Percentiles rank a stretch among this genome's conserved stretches.
phyloP scores from a whole-genome alignment of 1,140 invertebrate genomes.

The Drosophila orena region DNA sequence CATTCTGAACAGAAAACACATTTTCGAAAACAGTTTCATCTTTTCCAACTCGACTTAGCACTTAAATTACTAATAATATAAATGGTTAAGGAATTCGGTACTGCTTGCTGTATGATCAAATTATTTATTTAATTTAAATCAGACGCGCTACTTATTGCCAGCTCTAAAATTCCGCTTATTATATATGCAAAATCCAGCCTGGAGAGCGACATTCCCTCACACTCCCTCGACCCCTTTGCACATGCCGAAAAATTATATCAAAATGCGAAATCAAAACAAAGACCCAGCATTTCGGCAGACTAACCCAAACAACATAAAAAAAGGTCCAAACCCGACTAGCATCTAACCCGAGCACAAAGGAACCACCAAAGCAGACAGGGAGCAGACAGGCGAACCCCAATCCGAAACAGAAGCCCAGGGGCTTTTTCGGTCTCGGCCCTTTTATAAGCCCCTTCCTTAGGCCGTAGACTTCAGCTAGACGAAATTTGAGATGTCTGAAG shows the following conservation, averaged over 20 bases:
- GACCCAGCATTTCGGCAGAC: constrained; percentile 36
- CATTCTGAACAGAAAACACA: no score
- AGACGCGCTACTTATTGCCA: not conserved
- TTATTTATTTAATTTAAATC: not conserved
- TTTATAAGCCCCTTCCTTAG: constrained; percentile 9
- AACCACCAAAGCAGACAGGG: constrained; percentile 53
- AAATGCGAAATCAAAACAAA: constrained; percentile 74
- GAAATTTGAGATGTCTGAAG: constrained; percentile 41
- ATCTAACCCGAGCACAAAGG: constrained; percentile 53
- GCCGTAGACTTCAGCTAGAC: constrained; percentile 32
- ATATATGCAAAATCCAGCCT: constrained; percentile 3
- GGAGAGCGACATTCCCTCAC: not conserved
- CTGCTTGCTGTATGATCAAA: not conserved
- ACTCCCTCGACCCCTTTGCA: not conserved
- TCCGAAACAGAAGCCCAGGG: constrained; percentile 19
- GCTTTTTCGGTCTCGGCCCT: constrained; percentile 21
- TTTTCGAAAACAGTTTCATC: no score
- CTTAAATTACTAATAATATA: no score
- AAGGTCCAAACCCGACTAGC: constrained; percentile 69
- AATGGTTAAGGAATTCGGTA: not conserved
- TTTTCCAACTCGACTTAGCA: no score
- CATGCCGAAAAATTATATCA: constrained; percentile 67
- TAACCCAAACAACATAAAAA: constrained; percentile 40
- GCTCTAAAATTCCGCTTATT: not conserved
- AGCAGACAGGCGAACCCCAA: constrained; percentile 47